phyloP scores from a whole-genome alignment of 2,888 invertebrate species.

The Ectemnius continuus region DNA sequence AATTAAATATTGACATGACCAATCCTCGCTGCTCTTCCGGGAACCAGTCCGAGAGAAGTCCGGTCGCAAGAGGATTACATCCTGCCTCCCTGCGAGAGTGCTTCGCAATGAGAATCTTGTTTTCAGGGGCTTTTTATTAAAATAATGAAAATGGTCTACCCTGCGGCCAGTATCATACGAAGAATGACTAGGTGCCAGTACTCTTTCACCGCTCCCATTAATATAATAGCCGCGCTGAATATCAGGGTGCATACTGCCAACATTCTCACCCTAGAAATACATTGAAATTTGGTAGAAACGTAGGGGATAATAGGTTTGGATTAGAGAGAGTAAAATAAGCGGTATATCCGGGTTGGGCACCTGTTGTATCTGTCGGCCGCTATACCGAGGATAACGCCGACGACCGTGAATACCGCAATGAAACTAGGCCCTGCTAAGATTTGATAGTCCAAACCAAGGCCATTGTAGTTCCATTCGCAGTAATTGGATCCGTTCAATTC shows the following conservation, averaged over 20 bases:
- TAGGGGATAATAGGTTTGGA: neutral
- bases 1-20: slow-evolving; percentile 95
- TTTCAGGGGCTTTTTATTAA: neutral
- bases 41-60: slow-evolving; percentile 89
- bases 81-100: slow-evolving; percentile 85
- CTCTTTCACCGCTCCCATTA: slow-evolving; percentile 90
- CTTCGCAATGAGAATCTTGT: slow-evolving; percentile 5
- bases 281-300: neutral
- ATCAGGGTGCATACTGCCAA: slow-evolving; percentile 88
- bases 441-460: slow-evolving; percentile 94
- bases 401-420: slow-evolving; percentile 93
- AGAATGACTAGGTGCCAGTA: slow-evolving; percentile 95
- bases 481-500: slow-evolving; percentile 86
- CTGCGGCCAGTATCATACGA: slow-evolving; percentile 92
- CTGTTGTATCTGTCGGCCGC: slow-evolving; percentile 85
- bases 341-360: slow-evolving; percentile 55
- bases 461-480: slow-evolving; percentile 96
- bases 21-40: slow-evolving; percentile 90
- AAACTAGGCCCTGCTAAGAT: slow-evolving; percentile 95
- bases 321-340: neutral
- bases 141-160: slow-evolving; percentile 77
- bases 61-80: slow-evolving; percentile 92
- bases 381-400: slow-evolving; percentile 90
- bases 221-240: slow-evolving; percentile 89
- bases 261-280: slow-evolving; percentile 82